Evolutionary conservation across 2,113 vertebrate species (phyloP), one percentile per base, ranked within the genome.

Genomic region (Pygoscelis adeliae): DNA sequence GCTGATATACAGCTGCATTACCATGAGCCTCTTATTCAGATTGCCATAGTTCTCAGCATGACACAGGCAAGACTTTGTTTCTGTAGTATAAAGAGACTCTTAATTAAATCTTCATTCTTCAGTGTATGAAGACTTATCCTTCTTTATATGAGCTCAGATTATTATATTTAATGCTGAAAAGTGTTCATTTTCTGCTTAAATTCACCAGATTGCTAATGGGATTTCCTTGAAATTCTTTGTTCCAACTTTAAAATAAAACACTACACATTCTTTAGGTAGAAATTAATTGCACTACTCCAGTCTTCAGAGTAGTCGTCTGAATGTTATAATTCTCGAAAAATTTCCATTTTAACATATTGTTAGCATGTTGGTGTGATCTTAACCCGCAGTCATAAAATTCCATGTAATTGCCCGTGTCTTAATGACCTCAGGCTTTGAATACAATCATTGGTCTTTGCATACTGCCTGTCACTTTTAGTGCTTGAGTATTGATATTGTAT

Each of bases 401-500:
- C 96, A 90, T n/a, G 7, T 98, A 76, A 86, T 61, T 96, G 96
- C 94, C 98, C 6, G 2, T 50, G 83, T 90, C 42, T 91, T 96
- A 95, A 98, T 82, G 97, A 98, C 98, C 98, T 96, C 71, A 72
- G 95, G 95, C 96, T 96, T 90, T 95, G 92, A 97, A 96, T 53
- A 72, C 50, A 83, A 76, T 76, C 69, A 17, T 25, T 92, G 95
- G 73, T 93, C 72, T 90, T 95, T 83, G 92, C 71, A 77, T 63
- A 38, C 61, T 50, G 47, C 69, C 87, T 84, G 69, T 98, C 97
- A 89, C 95, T 95, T 98, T 96, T 93, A 97, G 94, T 96, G 97
- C 94, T 97, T 82, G 15, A 53, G 65, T 98, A 98, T 97, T 97
- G 98, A 98, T 98, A 97, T 97, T 93, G 91, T 97, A 97, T 98